Evolutionary conservation across 2,888 invertebrate genomes (phyloP).

Genomic region (Agrotis exclamationis): DNA sequence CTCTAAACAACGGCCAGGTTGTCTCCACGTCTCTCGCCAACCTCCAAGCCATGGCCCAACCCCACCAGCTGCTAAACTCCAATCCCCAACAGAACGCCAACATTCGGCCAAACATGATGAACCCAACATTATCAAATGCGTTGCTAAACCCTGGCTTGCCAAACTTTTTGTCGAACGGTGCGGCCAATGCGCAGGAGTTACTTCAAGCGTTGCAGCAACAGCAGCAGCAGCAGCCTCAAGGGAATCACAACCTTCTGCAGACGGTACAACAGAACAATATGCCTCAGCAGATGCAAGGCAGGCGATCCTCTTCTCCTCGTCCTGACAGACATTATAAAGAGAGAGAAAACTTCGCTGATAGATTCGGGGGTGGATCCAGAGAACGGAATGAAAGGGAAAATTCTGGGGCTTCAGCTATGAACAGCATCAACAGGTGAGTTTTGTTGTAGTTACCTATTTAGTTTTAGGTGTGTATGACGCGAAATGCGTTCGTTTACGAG

Average conservation of each 20-base stretch:
- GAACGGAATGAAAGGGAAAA: slow-evolving; percentile 90
- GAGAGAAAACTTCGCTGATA: slow-evolving; percentile 85
- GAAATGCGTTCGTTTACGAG: slow-evolving; percentile 14
- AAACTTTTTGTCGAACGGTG: slow-evolving; percentile 94
- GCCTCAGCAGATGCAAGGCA: slow-evolving; percentile 88
- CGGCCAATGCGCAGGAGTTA: slow-evolving; percentile 93
- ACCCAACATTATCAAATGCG: slow-evolving; percentile 93
- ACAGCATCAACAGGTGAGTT: slow-evolving; percentile 92
- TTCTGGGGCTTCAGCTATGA: slow-evolving; percentile 91
- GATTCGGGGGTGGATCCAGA: slow-evolving; percentile 86
- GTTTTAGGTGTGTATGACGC: slow-evolving; percentile 10
- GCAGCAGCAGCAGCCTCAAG: slow-evolving; percentile 90
- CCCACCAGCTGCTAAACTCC: slow-evolving; percentile 92
- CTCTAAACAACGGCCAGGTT: slow-evolving; percentile 96
- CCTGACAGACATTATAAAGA: slow-evolving; percentile 89
- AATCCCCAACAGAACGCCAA: slow-evolving; percentile 89
- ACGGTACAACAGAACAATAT: slow-evolving; percentile 88
- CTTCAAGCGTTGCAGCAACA: slow-evolving; percentile 93
- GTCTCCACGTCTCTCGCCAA: slow-evolving; percentile 96
- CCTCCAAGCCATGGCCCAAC: slow-evolving; percentile 94
- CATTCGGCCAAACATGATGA: slow-evolving; percentile 89
- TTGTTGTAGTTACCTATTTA: slow-evolving; percentile 21
- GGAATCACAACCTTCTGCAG: slow-evolving; percentile 87
- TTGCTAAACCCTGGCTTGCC: slow-evolving; percentile 93
- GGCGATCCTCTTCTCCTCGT: slow-evolving; percentile 87